Conservation (phyloP, 2,888 invertebrate genomes). For the Clivina fossor region DNA sequence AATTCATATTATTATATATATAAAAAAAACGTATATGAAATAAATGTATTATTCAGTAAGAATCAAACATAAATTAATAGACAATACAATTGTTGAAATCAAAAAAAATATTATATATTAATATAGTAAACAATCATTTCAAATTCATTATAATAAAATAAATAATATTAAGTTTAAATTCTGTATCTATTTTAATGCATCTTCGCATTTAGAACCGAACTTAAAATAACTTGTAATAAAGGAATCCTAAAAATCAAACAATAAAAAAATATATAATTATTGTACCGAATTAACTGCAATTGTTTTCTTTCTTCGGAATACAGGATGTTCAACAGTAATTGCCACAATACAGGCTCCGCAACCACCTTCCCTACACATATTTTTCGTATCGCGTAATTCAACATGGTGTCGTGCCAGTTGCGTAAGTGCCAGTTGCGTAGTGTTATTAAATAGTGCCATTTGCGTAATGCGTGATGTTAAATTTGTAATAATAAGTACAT, state of each 20-base stretch:
- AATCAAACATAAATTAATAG: too few relatives aligned
- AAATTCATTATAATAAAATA: neutral
- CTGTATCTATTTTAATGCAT: too few relatives aligned
- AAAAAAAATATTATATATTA: too few relatives aligned
- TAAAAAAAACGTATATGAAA: too few relatives aligned
- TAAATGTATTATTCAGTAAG: too few relatives aligned
- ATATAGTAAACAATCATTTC: neutral
- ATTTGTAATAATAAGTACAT: too few relatives aligned
- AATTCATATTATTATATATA: too few relatives aligned
- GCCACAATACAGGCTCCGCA: slow-evolving; percentile 68
- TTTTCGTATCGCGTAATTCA: slow-evolving; percentile 67
- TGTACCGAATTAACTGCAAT: slow-evolving; percentile 69
- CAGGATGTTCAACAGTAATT: slow-evolving; percentile 53
- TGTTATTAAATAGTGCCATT: too few relatives aligned
- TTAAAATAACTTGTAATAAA: neutral
- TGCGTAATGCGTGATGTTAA: too few relatives aligned
- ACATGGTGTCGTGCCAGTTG: slow-evolving; percentile 61
- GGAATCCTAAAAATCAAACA: neutral
- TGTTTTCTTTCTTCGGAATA: slow-evolving; percentile 54
- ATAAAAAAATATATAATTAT: slow-evolving; percentile 13
- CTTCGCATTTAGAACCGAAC: neutral
- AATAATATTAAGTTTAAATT: neutral
- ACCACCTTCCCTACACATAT: slow-evolving; percentile 73
- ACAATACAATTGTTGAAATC: too few relatives aligned
- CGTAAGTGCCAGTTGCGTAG: too few relatives aligned